Conservation (phyloP, 1,140 invertebrate genomes). For the Zeugodacus cucurbitae region DNA sequence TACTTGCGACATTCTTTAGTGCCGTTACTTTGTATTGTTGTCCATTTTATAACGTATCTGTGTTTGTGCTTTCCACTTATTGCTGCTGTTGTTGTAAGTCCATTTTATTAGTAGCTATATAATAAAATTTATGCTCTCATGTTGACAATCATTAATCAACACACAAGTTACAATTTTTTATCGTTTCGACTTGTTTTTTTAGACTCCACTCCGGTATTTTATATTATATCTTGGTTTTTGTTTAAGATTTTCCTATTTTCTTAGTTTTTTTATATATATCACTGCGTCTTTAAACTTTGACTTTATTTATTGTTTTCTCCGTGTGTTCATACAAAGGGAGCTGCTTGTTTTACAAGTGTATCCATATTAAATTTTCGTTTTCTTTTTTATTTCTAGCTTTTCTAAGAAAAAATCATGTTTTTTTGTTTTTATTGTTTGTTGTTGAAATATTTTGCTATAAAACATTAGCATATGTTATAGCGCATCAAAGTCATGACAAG, state of each 20-base stretch:
- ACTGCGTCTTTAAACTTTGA: not conserved
- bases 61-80: not conserved
- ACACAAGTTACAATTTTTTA: constrained; percentile 34
- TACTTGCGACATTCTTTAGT: not conserved
- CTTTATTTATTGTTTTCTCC: not conserved
- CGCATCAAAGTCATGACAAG: constrained; percentile 9
- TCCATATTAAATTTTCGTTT: not conserved
- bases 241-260: not conserved
- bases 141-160: constrained; percentile 38
- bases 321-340: constrained; percentile 10
- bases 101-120: constrained; percentile 9
- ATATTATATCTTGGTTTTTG: not conserved
- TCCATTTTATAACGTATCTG: not conserved
- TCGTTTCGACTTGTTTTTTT: not conserved
- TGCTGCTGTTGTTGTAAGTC: not conserved
- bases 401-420: not conserved
- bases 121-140: constrained; percentile 36
- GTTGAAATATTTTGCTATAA: constrained; percentile 20
- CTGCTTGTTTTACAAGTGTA: constrained; percentile 12
- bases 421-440: not conserved
- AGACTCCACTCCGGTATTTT: not conserved
- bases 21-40: not conserved
- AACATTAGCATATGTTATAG: constrained; percentile 38
- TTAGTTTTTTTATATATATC: not conserved
- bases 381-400: not conserved